Evolutionary conservation across 64 coral and sea anemone species (phyloP).

Genomic region (Hydrozoanthus tunicans): DNA sequence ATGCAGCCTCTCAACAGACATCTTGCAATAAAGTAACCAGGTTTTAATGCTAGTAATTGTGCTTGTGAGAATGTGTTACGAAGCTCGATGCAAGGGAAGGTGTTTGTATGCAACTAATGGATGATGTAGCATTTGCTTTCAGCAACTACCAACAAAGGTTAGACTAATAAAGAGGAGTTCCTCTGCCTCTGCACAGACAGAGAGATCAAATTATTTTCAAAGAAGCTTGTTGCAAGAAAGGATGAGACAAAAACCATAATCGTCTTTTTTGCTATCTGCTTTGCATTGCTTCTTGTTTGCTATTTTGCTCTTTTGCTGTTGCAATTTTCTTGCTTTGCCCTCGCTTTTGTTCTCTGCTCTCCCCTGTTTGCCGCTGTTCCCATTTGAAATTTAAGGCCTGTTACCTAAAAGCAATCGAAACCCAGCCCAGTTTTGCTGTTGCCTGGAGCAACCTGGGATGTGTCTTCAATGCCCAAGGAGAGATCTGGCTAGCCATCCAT

Average conservation of each 20-base stretch:
- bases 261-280: constrained; percentile 92
- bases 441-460: constrained; percentile 99
- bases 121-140: constrained; percentile 68
- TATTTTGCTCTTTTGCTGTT: constrained; percentile 97
- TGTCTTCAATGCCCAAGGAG: constrained; percentile 99
- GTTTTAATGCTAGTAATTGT: constrained; percentile 44
- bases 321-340: constrained; percentile 89
- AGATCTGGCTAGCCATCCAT: constrained; percentile 98
- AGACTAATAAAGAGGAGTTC: neutral
- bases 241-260: constrained; percentile 99
- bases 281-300: constrained; percentile 70
- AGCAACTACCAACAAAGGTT: constrained; percentile 54
- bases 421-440: constrained; percentile 99
- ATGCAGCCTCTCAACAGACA: constrained; percentile 22
- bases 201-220: constrained; percentile 60
- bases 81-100: constrained; percentile 41
- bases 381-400: constrained; percentile 94
- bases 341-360: constrained; percentile 74
- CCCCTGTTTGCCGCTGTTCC: constrained; percentile 87
- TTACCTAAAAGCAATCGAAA: constrained; percentile 99
- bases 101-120: constrained; percentile 58
- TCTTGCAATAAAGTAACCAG: constrained; percentile 18
- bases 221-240: constrained; percentile 82
- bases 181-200: constrained; percentile 52
- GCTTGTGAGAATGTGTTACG: neutral